These are phyloP conservation scores for Eulacestoma nigropectus DNA, from an alignment of 2,113 vertebrate genomes.

Conservation along the genomic window DNA sequence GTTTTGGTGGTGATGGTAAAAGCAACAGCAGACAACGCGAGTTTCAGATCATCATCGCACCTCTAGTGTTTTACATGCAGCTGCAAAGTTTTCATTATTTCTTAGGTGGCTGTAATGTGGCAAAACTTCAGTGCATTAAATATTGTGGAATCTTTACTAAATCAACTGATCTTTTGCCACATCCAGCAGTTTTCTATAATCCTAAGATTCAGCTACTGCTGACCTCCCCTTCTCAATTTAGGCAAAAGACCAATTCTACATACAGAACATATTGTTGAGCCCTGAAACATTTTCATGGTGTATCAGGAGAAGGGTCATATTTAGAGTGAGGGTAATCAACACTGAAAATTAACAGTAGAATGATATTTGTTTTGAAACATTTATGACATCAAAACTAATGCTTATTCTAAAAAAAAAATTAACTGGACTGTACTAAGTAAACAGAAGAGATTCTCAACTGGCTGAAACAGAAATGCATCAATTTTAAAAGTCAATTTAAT, in stretches of 20 bases:
- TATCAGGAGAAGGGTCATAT: background rate
- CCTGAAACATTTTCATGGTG: background rate
- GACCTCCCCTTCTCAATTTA: background rate
- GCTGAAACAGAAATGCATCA: background rate
- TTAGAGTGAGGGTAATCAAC: background rate
- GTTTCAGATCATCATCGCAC: background rate
- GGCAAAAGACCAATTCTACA: constrained; percentile 30
- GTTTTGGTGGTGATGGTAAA: background rate
- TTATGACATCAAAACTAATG: background rate
- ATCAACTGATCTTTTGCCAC: background rate
- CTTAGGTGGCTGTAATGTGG: background rate
- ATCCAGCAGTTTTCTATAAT: background rate
- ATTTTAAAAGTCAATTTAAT: background rate
- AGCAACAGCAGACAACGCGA: background rate
- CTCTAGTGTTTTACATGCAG: background rate
- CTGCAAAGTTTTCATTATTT: background rate
- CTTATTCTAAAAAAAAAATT: background rate
- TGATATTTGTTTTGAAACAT: background rate
- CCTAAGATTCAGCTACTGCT: background rate
- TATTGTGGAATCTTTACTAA: background rate
- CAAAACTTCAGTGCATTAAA: background rate
- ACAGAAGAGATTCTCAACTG: background rate
- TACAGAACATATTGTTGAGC: background rate
- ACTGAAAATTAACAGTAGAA: background rate
- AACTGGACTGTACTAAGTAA: background rate